phyloP scores from a whole-genome alignment of 35 echinoderm and acorn worm genomes.

The Heliocidaris tuberculata region DNA sequence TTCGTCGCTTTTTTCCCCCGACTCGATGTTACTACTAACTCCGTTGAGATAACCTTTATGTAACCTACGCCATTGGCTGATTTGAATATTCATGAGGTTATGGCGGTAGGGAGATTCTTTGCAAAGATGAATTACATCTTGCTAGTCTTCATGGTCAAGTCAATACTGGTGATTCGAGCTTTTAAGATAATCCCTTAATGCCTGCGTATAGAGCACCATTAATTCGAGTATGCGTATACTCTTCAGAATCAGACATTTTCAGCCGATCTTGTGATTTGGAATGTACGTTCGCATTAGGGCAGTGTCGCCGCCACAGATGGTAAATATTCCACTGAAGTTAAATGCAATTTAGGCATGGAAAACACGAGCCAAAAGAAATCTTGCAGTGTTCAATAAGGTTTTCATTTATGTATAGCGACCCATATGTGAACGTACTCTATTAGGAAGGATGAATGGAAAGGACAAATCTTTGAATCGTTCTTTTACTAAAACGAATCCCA shows the following conservation, averaged over 20 bases:
- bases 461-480: neutral
- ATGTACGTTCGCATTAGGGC: neutral
- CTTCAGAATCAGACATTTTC: neutral
- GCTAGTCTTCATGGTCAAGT: neutral
- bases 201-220: neutral
- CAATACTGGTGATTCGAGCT: neutral
- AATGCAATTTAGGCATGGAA: neutral
- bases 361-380: no score
- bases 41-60: neutral
- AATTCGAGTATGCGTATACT: neutral
- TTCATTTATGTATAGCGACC: neutral
- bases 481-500: neutral
- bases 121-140: neutral
- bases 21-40: neutral
- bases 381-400: neutral
- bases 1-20: neutral
- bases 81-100: neutral
- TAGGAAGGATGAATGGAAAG: constrained; percentile 1
- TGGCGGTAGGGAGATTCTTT: neutral
- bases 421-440: neutral
- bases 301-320: neutral
- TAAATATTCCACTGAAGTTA: neutral
- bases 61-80: neutral
- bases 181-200: neutral
- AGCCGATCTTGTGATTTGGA: neutral